Percentiles rank a stretch among this genome's conserved stretches.
Conservation (phyloP, 2,888 invertebrate species). For the Aplocera efformata region DNA sequence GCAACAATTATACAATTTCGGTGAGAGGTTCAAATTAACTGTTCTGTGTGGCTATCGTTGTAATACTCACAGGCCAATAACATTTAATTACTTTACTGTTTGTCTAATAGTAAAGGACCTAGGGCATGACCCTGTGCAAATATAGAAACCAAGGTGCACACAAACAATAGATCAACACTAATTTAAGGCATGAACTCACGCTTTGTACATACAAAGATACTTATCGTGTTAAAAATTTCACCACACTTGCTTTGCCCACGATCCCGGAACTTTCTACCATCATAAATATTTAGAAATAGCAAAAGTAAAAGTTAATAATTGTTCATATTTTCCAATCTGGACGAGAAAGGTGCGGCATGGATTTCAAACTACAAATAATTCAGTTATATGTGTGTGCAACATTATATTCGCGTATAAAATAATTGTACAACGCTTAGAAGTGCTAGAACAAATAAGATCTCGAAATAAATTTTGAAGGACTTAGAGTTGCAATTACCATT, state of each 20-base stretch:
- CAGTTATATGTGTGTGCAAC: constrained; percentile 16
- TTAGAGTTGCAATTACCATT: no score
- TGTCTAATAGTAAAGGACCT: constrained; percentile 23
- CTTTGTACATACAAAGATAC: constrained; percentile 35
- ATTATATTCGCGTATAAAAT: constrained; percentile 10
- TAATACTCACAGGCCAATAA: constrained; percentile 22
- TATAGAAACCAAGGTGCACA: constrained; percentile 24
- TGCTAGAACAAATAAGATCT: no score
- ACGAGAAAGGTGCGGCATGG: constrained; percentile 28
- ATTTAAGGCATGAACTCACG: constrained; percentile 35
- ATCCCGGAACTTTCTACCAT: constrained; percentile 51
- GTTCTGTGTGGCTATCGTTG: constrained; percentile 24
- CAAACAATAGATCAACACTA: constrained; percentile 28
- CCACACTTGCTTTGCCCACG: constrained; percentile 37
- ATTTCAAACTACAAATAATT: constrained; percentile 19
- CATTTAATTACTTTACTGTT: constrained; percentile 23
- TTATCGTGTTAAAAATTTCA: constrained; percentile 40
- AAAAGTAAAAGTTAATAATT: constrained; percentile 66
- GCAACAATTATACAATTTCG: constrained; percentile 47
- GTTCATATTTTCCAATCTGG: constrained; percentile 45
- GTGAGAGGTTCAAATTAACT: constrained; percentile 35
- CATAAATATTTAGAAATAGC: constrained; percentile 42
- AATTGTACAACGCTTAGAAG: constrained; percentile 8
- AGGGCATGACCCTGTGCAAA: constrained; percentile 23
- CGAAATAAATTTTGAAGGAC: no score